These are phyloP conservation scores for Mastomys natalensis DNA, from an alignment of 2,113 vertebrate genomes.

Conservation along the genomic window DNA sequence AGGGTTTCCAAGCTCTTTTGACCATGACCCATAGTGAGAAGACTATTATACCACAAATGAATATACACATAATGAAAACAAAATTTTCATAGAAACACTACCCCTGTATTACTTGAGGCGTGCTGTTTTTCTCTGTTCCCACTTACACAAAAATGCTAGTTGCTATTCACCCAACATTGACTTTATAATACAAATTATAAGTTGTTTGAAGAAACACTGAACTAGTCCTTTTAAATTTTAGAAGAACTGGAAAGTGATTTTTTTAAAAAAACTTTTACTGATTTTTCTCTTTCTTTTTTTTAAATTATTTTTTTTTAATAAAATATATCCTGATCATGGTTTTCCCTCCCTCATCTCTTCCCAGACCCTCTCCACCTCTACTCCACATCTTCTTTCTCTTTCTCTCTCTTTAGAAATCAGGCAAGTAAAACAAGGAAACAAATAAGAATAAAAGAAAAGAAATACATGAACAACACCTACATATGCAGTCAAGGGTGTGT, in stretches of 20 bases:
- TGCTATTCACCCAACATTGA: background rate
- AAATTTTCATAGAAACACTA: conserved; percentile 13
- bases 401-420: background rate
- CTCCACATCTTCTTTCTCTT: background rate
- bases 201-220: conserved; percentile 20
- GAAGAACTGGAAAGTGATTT: conserved; percentile 30
- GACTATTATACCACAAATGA: conserved; percentile 13
- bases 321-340: background rate
- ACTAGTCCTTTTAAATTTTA: conserved; percentile 19
- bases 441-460: background rate
- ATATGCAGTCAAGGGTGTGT: background rate
- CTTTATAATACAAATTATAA: conserved; percentile 32
- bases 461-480: background rate
- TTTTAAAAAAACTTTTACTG: background rate
- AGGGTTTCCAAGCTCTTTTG: conserved; percentile 51
- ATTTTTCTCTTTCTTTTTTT: background rate
- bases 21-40: conserved; percentile 24
- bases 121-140: conserved; percentile 21
- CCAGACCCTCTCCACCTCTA: background rate
- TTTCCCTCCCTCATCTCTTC: background rate
- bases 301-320: background rate
- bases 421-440: background rate
- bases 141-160: background rate
- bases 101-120: background rate
- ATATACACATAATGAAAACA: background rate